Percentiles rank a stretch among this genome's conserved stretches.
phyloP scores from a whole-genome alignment of 2,113 vertebrate genomes.

The Heterotis niloticus region DNA sequence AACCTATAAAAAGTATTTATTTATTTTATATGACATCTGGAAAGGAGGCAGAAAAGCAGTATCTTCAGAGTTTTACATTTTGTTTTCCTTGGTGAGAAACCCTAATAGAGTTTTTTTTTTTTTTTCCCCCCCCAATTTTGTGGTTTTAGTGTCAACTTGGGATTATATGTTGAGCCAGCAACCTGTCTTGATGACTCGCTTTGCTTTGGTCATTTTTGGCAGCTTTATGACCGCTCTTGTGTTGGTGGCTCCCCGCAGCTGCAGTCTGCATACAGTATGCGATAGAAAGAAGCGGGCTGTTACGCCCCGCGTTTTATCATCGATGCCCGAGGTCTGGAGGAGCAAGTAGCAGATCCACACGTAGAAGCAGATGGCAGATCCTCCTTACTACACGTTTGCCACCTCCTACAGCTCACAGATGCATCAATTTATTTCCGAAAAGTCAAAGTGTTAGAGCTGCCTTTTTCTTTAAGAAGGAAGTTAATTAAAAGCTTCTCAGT shows the following conservation, averaged over 20 bases:
- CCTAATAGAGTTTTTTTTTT: no score
- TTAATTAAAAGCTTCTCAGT: not conserved
- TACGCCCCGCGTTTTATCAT: not conserved
- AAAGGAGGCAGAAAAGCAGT: no score
- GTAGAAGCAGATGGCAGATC: not conserved
- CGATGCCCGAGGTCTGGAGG: not conserved
- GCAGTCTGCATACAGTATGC: not conserved
- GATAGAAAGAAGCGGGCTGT: not conserved
- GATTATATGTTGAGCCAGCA: not conserved
- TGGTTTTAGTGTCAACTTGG: no score
- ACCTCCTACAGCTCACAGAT: slow-evolving; percentile 1
- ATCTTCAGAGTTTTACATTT: no score
- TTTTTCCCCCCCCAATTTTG: no score
- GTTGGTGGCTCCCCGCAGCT: not conserved
- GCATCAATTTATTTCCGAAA: not conserved
- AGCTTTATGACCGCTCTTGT: not conserved
- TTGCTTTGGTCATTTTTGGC: not conserved
- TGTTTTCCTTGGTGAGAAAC: no score
- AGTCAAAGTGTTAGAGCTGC: not conserved
- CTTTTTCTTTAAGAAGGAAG: not conserved
- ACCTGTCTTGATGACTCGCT: not conserved
- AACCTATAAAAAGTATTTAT: no score
- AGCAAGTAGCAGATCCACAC: not conserved
- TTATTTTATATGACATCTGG: no score
- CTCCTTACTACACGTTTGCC: not conserved